phyloP scores from a whole-genome alignment of 2,797 vertebrate genomes.

The Chelidonichthys spinosus region DNA sequence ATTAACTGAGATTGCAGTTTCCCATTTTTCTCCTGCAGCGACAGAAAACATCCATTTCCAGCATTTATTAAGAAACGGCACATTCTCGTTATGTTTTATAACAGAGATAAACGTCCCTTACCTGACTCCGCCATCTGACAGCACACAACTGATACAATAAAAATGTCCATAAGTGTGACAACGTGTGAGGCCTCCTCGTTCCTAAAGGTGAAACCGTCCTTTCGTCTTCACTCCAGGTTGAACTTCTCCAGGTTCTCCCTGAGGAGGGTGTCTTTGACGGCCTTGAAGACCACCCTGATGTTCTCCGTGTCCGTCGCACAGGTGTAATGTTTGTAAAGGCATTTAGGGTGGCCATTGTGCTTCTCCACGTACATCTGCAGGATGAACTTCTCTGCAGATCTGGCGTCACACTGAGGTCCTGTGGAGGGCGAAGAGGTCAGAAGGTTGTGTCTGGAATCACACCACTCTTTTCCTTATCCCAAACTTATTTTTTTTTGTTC shows the following conservation, averaged over 20 bases:
- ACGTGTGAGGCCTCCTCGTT: conserved; percentile 3
- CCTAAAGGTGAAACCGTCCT: neutral
- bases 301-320: conserved; percentile 93
- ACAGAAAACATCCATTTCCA: neutral
- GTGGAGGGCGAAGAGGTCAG: neutral
- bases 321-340: conserved; percentile 89
- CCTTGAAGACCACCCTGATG: conserved; percentile 86
- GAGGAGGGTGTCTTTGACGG: conserved; percentile 88
- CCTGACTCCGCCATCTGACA: conserved; percentile 18
- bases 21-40: neutral
- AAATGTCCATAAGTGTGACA: conserved; percentile 28
- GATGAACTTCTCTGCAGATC: conserved; percentile 87
- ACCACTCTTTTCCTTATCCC: neutral
- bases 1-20: neutral
- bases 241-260: conserved; percentile 81
- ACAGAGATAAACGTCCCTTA: conserved; percentile 24
- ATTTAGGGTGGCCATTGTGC: conserved; percentile 82
- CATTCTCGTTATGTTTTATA: neutral
- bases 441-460: neutral
- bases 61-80: neutral
- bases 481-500: neutral
- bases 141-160: conserved; percentile 14
- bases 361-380: conserved; percentile 84
- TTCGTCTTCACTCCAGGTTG: conserved; percentile 71
- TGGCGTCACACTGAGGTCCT: conserved; percentile 85